Evolutionary conservation across 2,113 vertebrate genomes (phyloP).

Genomic region (Myotis brandtii): DNA sequence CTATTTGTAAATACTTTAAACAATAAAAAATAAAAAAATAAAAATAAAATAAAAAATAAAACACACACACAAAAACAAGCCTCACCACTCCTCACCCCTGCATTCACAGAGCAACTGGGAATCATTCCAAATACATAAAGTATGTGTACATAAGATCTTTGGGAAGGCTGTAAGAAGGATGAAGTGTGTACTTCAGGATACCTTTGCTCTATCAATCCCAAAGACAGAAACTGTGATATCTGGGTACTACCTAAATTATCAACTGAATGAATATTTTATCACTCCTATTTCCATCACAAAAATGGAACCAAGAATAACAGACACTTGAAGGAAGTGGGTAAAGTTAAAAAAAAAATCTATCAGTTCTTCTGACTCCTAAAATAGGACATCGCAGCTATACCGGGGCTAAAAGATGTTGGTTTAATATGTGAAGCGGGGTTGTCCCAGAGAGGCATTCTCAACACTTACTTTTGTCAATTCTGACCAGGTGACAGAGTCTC

Average conservation of each 20-base stretch:
- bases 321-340: not conserved
- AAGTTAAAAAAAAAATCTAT: not conserved
- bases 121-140: not conserved
- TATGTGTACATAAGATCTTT: not conserved
- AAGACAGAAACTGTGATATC: not conserved
- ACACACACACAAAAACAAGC: not conserved
- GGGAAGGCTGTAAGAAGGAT: not conserved
- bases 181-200: not conserved
- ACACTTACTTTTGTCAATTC: not conserved
- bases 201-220: not conserved
- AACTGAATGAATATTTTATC: not conserved
- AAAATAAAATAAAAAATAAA: not conserved
- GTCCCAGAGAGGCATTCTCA: not conserved
- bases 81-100: not conserved
- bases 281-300: not conserved
- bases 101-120: not conserved
- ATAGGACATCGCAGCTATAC: not conserved
- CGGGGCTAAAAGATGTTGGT: not conserved
- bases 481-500: not conserved
- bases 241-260: not conserved
- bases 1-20: no score
- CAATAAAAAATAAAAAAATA: no score
- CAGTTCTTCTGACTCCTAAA: slow-evolving; percentile 11
- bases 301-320: not conserved
- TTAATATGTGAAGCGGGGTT: not conserved